Evolutionary conservation across 37 sponge, comb jelly and placozoan genomes (phyloP), one percentile per base, ranked within the genome.

Genomic region (Beroe ovata): DNA sequence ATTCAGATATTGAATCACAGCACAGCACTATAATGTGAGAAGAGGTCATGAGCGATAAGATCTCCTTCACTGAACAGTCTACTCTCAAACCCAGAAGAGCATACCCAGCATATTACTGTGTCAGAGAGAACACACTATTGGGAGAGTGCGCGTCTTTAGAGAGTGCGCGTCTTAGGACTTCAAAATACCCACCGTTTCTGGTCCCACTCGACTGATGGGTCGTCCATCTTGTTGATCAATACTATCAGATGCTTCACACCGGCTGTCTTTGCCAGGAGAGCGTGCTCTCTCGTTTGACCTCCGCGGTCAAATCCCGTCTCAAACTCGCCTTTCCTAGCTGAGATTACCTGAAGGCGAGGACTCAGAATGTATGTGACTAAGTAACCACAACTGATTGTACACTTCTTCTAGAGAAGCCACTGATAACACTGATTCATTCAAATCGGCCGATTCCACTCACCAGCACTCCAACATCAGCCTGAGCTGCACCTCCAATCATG

Each of bases 151-250:
- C n/a, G n/a, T n/a, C n/a, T n/a, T n/a, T n/a, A n/a, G n/a, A n/a
- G n/a, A n/a, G n/a, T n/a, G n/a, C n/a, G n/a, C n/a, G n/a, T n/a
- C n/a, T n/a, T n/a, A n/a, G n/a, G 18, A 58, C 59, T 58, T 58
- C 59, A 58, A 58, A 58, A 62, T n/a, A 36, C 64, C 0, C 38
- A 93, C 95, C 94, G 91, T 38, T 95, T 93, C 61, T 94, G 88
- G 21, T 91, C 60, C 99, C 99, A 98, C 33, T 60, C 47, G 23
- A 98, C 99, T 14, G 99, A 96, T 8, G 94, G 94, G 90, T 98
- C 99, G 64, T 98, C 99, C 99, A 98, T 98, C 91, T 98, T 98
- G 91, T 98, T 98, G 39, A 98, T 91, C 60, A 98, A 91, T 0
- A 98, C 92, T 25, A 98, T 93, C 19, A 98, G 90, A 54, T 98